Conservation (phyloP, 2,888 invertebrate genomes). For the Encarsia formosa region DNA sequence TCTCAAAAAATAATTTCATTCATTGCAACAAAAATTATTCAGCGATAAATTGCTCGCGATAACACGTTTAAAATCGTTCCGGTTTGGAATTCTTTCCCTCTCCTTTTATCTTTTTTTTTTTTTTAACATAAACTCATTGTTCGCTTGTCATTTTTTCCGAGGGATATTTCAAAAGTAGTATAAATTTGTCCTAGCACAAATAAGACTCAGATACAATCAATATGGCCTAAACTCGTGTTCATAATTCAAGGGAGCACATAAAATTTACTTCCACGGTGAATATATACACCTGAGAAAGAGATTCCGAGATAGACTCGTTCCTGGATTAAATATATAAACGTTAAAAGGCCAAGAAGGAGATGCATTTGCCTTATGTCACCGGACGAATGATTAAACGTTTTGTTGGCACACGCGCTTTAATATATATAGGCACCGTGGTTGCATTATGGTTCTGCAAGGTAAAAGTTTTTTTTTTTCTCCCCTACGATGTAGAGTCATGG, state of each 20-base stretch:
- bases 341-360: constrained; percentile 9
- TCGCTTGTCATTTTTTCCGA: too few relatives aligned
- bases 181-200: not conserved
- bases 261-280: constrained; percentile 5
- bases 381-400: constrained; percentile 20
- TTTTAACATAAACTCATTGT: too few relatives aligned
- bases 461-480: constrained; percentile 10
- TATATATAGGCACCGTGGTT: constrained; percentile 6
- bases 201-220: constrained; percentile 7
- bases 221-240: not conserved
- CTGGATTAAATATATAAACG: constrained; percentile 16
- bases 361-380: constrained; percentile 17
- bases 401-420: constrained; percentile 27
- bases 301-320: constrained; percentile 16
- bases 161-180: too few relatives aligned
- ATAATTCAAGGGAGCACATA: constrained; percentile 8
- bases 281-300: constrained; percentile 2
- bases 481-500: constrained; percentile 23
- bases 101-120: too few relatives aligned
- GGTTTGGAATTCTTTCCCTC: too few relatives aligned
- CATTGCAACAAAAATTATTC: too few relatives aligned
- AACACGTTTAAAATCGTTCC: too few relatives aligned
- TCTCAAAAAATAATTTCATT: too few relatives aligned
- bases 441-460: not conserved
- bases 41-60: too few relatives aligned